Evolutionary conservation across 2,888 invertebrate genomes (phyloP), one percentile per base, ranked within the genome.

Genomic region (Lordiphosa andalusiaca): DNA sequence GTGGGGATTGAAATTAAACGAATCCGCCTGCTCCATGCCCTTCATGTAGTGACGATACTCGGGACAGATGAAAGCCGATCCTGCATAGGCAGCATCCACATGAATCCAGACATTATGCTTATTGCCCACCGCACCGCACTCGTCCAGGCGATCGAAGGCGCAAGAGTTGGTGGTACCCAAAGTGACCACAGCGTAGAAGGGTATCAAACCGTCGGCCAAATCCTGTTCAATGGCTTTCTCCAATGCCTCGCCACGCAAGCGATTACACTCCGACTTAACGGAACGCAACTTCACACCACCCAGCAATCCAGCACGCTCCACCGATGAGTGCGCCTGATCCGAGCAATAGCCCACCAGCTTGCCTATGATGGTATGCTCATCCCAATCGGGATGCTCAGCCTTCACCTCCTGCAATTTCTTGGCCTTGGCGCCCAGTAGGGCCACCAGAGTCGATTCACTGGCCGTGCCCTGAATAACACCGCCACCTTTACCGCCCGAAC

Each of bases 1-100:
- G 90, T 99, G 99, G 0, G 99, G 99, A 88, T 99, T 99, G 87
- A 99, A 98, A 90, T 99, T 98, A 89, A 99, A 98, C 0, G 98
- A 99, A 85, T 98, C 96, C 0, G 97, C 98, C 60, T 93, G 92
- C 89, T 99, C 95, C 5, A 96, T 89, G 21, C 97, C 97, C 73
- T 94, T 93, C 94, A 98, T 95, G 21, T 97, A 90, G 85, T 96
- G 93, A 39, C 98, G 94, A 89, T 95, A 98, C 90, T 99, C 99
- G 0, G 98, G 98, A 82, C 99, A 99, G 73, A 99, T 95, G 88
- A 99, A 97, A 0, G 99, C 95, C 0, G 97, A 96, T 6, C 95
- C 99, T 0, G 98, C 98, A 88, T 99, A 99, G 0, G 98, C 76
- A 0, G 98, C 98, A 87, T 99, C 99, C 3, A 99, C 95, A 89